Percentiles rank a stretch among this genome's conserved stretches.
Evolutionary conservation across 2,113 vertebrate genomes (phyloP).

Genomic region (Tor tambroides): DNA sequence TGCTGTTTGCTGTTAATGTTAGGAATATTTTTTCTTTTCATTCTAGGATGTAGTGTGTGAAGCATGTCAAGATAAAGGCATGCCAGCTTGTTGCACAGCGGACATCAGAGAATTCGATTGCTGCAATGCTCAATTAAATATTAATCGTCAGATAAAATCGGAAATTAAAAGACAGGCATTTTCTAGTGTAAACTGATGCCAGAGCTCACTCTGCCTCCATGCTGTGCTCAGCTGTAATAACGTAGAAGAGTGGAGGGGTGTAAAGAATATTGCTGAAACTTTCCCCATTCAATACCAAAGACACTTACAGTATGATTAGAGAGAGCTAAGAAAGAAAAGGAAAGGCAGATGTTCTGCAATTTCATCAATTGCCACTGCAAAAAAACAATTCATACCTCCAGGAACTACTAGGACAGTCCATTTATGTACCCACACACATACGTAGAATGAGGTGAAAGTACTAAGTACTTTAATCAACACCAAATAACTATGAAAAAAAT

Average conservation of each 20-base stretch:
- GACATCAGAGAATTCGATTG: neutral
- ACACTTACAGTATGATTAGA: slow-evolving; percentile 15
- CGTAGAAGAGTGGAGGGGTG: neutral
- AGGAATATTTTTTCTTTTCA: neutral
- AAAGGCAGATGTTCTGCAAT: neutral
- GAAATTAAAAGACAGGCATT: slow-evolving; percentile 1
- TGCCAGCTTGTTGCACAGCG: neutral
- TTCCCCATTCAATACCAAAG: neutral
- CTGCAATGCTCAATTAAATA: neutral
- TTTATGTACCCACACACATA: neutral
- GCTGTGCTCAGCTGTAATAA: slow-evolving; percentile 1
- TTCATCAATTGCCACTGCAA: neutral
- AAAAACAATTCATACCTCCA: neutral
- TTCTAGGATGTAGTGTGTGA: neutral
- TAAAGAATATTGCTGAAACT: slow-evolving; percentile 9
- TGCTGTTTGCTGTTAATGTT: slow-evolving; percentile 3
- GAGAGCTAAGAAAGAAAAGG: slow-evolving; percentile 29
- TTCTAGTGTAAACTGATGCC: neutral
- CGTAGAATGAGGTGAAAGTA: neutral
- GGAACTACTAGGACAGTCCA: neutral
- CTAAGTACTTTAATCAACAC: neutral
- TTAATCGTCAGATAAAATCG: neutral
- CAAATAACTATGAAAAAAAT: neutral
- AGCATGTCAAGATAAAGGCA: neutral
- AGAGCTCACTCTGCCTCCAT: neutral